Base-by-base conservation (phyloP, 2,113 vertebrate genomes). In the Proterorhinus semilunaris region DNA sequence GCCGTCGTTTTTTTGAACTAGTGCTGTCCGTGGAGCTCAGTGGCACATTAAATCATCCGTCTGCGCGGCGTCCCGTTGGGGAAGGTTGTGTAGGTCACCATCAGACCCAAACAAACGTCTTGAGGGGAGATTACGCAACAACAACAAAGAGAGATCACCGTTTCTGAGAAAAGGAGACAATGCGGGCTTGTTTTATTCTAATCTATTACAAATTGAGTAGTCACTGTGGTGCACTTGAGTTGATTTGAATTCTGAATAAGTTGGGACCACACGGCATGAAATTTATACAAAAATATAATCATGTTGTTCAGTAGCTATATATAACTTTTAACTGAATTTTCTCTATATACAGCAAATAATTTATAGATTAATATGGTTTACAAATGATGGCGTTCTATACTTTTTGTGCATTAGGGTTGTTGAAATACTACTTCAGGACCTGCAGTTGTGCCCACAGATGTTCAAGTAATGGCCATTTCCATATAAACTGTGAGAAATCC, bases 51-150 rank as follows among this genome's bases (percentile, higher is more conserved):
- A 68, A 71, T 54, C 73, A 55, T 15, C n/a, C 5, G 65, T 69
- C 49, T 46, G 12, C 17, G 6, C 58, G 46, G 69, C 50, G 70
- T 79, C 67, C 62, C 66, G 63, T 55, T 51, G 55, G 75, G 72
- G 59, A 47, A 67, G 73, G 64, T 72, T 79, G 71, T 83, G 81
- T 71, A 72, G 63, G 80, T 79, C 74, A 78, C 81, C 61, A 63
- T 81, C 74, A 81, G 76, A 77, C 62, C 44, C 66, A 54, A 51
- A 64, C 65, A 27, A 8, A 44, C 42, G 58, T 70, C 57, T 54
- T 3, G 42, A 70, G 66, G 76, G 78, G 51, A 64, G n/a, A 13
- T 64, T 48, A 65, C 49, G 79, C 64, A 45, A 63, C 74, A 85
- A 70, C 46, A 65, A 69, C 66, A 72, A 67, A n/a, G 43, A 58